phyloP scores from a whole-genome alignment of 2,797 vertebrate species.

The Phrynocephalus forsythii region DNA sequence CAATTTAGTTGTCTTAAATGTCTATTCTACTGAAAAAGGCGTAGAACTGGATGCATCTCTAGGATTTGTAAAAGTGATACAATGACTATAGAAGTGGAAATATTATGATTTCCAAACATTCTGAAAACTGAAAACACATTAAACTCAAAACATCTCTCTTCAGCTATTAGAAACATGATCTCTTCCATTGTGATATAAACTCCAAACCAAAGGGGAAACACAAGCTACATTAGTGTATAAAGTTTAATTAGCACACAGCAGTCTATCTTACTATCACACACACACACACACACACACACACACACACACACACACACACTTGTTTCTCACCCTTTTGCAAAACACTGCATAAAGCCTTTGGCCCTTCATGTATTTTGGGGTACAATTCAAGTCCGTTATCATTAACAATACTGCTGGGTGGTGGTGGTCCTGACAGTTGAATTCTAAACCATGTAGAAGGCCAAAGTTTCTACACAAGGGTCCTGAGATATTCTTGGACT shows the following conservation, averaged over 20 bases:
- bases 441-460: too few relatives aligned
- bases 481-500: too few relatives aligned
- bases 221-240: neutral
- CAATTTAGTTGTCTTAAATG: constrained; percentile 75
- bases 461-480: too few relatives aligned
- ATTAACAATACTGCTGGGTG: too few relatives aligned
- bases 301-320: too few relatives aligned
- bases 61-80: constrained; percentile 69
- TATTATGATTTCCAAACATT: constrained; percentile 66
- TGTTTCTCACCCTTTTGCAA: neutral
- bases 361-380: too few relatives aligned
- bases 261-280: neutral
- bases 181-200: neutral
- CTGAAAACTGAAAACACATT: constrained; percentile 56
- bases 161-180: neutral
- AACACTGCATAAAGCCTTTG: too few relatives aligned
- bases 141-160: constrained; percentile 38
- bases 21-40: constrained; percentile 62
- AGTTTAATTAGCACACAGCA: neutral
- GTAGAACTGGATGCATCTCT: constrained; percentile 46
- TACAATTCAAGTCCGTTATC: too few relatives aligned
- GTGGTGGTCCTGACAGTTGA: too few relatives aligned
- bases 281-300: too few relatives aligned
- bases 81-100: constrained; percentile 72
- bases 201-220: neutral